phyloP scores from a whole-genome alignment of 2,113 vertebrate genomes.

The Engystomops pustulosus region DNA sequence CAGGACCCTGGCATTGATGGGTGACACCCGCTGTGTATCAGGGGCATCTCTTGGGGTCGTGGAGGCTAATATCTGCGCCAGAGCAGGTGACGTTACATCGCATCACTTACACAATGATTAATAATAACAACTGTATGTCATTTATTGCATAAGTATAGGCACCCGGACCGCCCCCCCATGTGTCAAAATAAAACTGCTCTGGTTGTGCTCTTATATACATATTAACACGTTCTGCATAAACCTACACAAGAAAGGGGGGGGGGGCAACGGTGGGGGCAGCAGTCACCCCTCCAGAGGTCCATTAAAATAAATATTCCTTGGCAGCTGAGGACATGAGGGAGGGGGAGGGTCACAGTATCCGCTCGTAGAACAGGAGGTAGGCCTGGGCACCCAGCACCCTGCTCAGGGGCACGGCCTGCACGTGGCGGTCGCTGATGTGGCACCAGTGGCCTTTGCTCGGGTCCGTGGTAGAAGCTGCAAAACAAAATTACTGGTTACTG shows the following conservation, averaged over 20 bases:
- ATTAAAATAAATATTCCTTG: conserved; percentile 57
- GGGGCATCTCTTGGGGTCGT: too few relatives aligned
- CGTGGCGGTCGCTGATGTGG: conserved; percentile 88
- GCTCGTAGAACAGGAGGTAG: conserved; percentile 97
- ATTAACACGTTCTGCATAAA: conserved; percentile 14
- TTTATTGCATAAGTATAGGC: conserved; percentile 46
- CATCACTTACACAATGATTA: neutral
- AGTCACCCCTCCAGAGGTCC: neutral
- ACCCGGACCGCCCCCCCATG: neutral
- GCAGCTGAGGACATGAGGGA: neutral
- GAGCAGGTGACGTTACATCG: too few relatives aligned
- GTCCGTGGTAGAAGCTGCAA: conserved; percentile 70
- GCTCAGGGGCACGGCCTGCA: conserved; percentile 81
- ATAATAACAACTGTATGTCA: neutral
- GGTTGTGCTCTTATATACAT: conserved; percentile 41
- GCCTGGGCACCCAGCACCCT: conserved; percentile 91
- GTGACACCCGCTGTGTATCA: too few relatives aligned
- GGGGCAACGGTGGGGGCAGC: too few relatives aligned
- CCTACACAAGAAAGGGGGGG: too few relatives aligned
- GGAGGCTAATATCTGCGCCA: too few relatives aligned
- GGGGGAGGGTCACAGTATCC: conserved; percentile 70
- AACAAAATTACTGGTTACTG: too few relatives aligned
- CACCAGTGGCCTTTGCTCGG: conserved; percentile 87
- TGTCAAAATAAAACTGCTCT: conserved; percentile 25
- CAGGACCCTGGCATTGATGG: too few relatives aligned